Evolutionary conservation across 2,888 invertebrate genomes (phyloP), one percentile per base, ranked within the genome.

Genomic region (Achlya flavicornis): DNA sequence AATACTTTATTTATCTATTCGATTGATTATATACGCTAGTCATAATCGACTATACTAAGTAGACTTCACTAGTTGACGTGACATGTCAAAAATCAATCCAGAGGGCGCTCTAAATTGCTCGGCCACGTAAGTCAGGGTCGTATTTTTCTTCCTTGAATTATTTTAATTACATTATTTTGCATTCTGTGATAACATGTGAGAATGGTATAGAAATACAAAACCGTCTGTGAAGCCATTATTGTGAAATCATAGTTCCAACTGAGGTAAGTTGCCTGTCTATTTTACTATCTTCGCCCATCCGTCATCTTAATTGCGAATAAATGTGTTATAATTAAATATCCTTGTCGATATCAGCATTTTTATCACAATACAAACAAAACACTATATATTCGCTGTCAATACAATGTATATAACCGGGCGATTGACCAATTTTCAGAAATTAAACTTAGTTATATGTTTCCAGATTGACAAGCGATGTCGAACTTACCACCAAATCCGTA

Each of bases 91-190:
- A 88, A 88, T 88, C 86, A 85, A 88, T 89, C 83, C 83, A 93
- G 93, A 92, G 91, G 92, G 91, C 93, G 92, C 92, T 91, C 77
- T 79, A 81, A 85, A 87, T 90, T 86, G 88, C 88, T 89, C 92
- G 87, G 93, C 93, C 93, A 93, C 93, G 93, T 93, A 93, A 92
- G 93, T 92, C 91, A 89, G 90, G 92, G 90, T 91, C 87, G 91
- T 90, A 90, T 90, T 92, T 90, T 92, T 86, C 85, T 87, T 86
- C 85, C 82, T 83, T 85, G 84, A 82, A 84, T 79, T 85, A 84
- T 80, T 89, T 67, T 84, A 87, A 86, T 85, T 87, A 84, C 83
- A 81, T 84, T 88, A 81, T 80, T 86, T 86, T 81, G 79, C 79
- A 76, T 80, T 81, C 78, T 83, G 81, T 81, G 83, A 77, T 86